Conservation (phyloP, 2,113 vertebrate species). For the Todiramphus saurophagus region DNA sequence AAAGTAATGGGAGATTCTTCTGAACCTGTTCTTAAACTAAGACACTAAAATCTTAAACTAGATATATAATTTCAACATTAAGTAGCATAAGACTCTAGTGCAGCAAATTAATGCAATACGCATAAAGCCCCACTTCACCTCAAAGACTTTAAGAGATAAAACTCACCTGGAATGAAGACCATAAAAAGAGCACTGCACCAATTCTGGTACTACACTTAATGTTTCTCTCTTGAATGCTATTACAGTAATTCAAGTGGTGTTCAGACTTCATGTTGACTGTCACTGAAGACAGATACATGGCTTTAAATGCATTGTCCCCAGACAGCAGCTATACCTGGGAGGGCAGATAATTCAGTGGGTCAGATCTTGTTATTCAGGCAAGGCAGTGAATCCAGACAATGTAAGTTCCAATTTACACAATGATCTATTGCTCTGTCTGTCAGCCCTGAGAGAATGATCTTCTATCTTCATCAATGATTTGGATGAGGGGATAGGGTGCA, state of each 20-base stretch:
- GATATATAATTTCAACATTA: background rate
- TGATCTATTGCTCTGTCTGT: background rate
- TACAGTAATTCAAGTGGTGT: background rate
- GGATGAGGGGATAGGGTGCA: too few species aligned
- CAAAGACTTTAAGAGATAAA: background rate
- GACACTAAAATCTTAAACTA: background rate
- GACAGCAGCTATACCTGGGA: background rate
- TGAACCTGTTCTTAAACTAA: background rate
- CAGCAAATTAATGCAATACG: background rate
- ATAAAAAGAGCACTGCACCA: background rate
- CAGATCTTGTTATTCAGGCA: background rate
- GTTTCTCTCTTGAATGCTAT: background rate
- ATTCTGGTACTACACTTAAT: background rate
- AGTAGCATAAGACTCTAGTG: background rate
- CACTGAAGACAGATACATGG: background rate
- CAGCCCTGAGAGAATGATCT: background rate
- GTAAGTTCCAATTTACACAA: background rate
- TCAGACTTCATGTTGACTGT: background rate
- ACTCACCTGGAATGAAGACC: background rate
- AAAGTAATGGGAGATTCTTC: background rate
- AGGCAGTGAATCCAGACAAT: background rate
- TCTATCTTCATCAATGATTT: too few species aligned
- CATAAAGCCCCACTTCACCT: background rate
- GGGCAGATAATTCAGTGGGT: background rate
- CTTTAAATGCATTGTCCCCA: background rate